Evolutionary conservation across 2,888 invertebrate species (phyloP).

Genomic region (Megaustenia siamemsis): DNA sequence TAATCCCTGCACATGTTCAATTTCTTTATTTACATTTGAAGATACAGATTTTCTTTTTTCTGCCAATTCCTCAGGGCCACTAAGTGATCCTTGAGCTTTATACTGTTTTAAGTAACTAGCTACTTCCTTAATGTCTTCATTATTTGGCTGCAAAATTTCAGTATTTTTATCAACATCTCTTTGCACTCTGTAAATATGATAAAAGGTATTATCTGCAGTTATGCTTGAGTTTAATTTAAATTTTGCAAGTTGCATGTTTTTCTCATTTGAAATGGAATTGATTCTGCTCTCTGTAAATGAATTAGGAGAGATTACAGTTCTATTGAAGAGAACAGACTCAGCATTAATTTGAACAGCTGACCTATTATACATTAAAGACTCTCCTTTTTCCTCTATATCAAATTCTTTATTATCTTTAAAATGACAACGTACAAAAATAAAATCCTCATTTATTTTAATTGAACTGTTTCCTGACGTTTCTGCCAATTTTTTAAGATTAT

Average conservation of each 20-base stretch:
- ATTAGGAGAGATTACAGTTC: background rate
- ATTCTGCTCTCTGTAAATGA: background rate
- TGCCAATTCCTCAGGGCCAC: background rate
- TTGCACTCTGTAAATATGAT: background rate
- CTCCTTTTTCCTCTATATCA: background rate
- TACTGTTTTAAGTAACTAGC: background rate
- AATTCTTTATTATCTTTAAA: constrained; percentile 7
- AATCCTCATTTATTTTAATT: constrained; percentile 31
- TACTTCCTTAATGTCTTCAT: background rate
- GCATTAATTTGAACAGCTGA: background rate
- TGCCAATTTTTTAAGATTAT: constrained; percentile 3
- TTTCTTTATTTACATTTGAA: background rate
- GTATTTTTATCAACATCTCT: background rate
- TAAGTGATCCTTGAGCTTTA: background rate
- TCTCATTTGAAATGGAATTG: background rate
- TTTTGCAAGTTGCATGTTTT: background rate
- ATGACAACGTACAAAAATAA: constrained; percentile 25
- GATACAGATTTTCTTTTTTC: background rate
- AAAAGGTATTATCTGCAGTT: background rate
- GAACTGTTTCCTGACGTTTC: constrained; percentile 3
- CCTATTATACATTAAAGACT: background rate
- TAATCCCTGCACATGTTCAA: background rate
- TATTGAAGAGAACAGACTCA: background rate
- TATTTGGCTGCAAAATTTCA: background rate
- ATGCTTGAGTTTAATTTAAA: background rate